These are phyloP conservation scores for Bubalus kerabau DNA, from an alignment of 2,113 vertebrate species.

Conservation along the genomic window DNA sequence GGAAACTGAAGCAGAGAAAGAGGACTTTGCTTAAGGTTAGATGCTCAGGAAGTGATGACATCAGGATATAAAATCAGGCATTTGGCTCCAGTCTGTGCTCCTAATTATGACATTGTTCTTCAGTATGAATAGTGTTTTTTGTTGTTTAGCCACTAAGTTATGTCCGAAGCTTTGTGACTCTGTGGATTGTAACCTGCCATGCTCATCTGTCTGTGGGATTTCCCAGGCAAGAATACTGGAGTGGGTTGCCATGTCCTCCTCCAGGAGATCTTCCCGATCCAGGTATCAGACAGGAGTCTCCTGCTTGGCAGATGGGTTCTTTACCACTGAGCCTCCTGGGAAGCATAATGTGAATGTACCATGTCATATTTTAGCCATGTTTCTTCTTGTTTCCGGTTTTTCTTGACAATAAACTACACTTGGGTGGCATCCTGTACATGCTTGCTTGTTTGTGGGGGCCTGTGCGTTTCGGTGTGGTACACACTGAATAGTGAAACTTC, in stretches of 20 bases:
- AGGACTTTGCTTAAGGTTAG: background rate
- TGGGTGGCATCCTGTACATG: background rate
- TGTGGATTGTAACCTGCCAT: background rate
- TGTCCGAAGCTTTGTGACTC: background rate
- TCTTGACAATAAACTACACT: background rate
- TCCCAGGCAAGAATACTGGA: background rate
- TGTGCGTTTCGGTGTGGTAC: background rate
- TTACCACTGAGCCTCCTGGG: background rate
- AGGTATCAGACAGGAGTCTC: background rate
- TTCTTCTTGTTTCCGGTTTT: background rate
- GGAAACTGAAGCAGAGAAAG: background rate
- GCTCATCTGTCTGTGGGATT: background rate
- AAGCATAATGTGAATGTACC: background rate
- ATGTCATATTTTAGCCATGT: background rate
- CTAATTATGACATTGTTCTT: background rate
- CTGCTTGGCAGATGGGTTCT: background rate
- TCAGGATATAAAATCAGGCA: background rate
- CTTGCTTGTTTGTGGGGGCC: background rate
- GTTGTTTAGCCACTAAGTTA: background rate
- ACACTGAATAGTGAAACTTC: background rate
- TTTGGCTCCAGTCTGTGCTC: background rate
- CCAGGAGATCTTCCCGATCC: background rate
- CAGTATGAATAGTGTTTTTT: background rate
- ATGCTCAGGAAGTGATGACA: background rate
- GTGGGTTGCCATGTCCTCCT: background rate